A percentile compares a stretch with the other conserved stretches of the same genome.
These are phyloP conservation scores for Antennarius maculatus DNA, from an alignment of 2,797 vertebrate species.

Conservation along the genomic window DNA sequence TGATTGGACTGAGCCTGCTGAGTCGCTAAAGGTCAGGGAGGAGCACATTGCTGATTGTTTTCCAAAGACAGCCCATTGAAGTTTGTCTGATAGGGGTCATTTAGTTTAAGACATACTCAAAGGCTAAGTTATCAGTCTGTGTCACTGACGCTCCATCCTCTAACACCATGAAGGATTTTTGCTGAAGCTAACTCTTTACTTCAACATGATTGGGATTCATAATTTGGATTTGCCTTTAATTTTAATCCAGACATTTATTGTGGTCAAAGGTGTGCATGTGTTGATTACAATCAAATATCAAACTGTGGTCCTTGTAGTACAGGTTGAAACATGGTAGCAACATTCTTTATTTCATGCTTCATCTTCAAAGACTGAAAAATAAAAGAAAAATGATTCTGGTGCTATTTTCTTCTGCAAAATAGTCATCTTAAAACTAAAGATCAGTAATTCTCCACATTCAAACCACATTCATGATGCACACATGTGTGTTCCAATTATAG, in stretches of 20 bases:
- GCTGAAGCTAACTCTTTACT: slow-evolving; percentile 8
- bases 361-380: too few relatives aligned
- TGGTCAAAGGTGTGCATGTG: not conserved
- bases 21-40: slow-evolving; percentile 78
- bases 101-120: slow-evolving; percentile 64
- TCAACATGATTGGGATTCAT: slow-evolving; percentile 19
- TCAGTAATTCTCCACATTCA: not conserved
- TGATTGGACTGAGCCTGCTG: slow-evolving; percentile 77
- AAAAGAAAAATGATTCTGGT: too few relatives aligned
- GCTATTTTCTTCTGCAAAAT: too few relatives aligned
- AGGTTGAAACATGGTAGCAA: too few relatives aligned
- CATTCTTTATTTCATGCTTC: too few relatives aligned
- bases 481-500: too few relatives aligned
- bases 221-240: slow-evolving; percentile 25
- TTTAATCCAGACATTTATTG: slow-evolving; percentile 6
- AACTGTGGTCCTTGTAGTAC: not conserved
- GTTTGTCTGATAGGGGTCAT: slow-evolving; percentile 78
- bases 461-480: not conserved
- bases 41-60: slow-evolving; percentile 80
- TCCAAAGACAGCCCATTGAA: slow-evolving; percentile 75
- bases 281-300: not conserved
- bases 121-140: slow-evolving; percentile 72
- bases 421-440: too few relatives aligned
- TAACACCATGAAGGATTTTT: slow-evolving; percentile 15
- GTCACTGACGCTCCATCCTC: slow-evolving; percentile 52